Evolutionary conservation across 2,797 vertebrate genomes (phyloP), one percentile per base, ranked within the genome.

Genomic region (Gymnothorax javanicus): DNA sequence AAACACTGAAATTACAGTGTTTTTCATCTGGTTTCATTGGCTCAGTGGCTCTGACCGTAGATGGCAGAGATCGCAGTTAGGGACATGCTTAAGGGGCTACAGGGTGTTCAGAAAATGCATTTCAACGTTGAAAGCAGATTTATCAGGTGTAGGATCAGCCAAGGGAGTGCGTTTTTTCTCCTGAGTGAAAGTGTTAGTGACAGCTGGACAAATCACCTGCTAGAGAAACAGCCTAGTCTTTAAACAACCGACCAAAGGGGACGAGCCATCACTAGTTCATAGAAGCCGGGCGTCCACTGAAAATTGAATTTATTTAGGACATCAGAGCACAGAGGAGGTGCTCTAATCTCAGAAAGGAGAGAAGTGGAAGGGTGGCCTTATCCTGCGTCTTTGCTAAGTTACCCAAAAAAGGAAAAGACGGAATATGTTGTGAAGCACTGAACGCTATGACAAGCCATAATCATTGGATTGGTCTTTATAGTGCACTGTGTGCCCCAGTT

Each of bases 351-450:
- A 23, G 23, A 69, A 17, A 69, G 23, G 67, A 25, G 25, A 8
- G 67, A n/a, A 9, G n/a, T 23, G 27, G 27, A 27, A 27, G n/a
- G 67, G 23, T n/a, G 67, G 71, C 86, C 83, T 71, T 83, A 67
- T n/a, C 69, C 79, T 57, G 54, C 33, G 50, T 57, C 77, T 86
- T 79, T 83, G 67, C 25, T 54, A 50, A 83, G 62, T 71, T 82
- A 82, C 59, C 7, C 6, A 23, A n/a, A n/a, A 64, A 64, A 4
- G 20, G 20, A 62, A 0, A 62, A 62, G 0, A 17, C 20, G 60
- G 60, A 57, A 67, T 82, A 60, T 82, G 81, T 56, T 27, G 52
- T 82, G 60, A 83, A 83, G 83, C 82, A 73, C 43, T 83, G 27
- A 71, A 15, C 54, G 73, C 59, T 62, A 87, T 62, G 82, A 87